These are phyloP conservation scores for Tanytarsus gracilentus DNA, from an alignment of 2,888 invertebrate species.

Conservation along the genomic window DNA sequence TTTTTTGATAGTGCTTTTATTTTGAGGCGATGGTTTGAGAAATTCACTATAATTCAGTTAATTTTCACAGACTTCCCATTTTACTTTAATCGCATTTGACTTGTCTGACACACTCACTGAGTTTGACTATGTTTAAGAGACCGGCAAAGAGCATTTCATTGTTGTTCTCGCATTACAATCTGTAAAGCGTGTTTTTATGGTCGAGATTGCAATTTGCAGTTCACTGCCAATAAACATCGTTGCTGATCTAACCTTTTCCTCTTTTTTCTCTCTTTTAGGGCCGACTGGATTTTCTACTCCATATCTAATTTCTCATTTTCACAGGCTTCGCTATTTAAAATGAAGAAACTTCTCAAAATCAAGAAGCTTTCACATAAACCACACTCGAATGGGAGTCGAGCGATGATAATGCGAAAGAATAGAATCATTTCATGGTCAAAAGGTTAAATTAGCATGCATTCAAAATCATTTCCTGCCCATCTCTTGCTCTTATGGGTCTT, in stretches of 20 bases:
- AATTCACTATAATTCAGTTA: not conserved
- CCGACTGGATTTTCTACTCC: not conserved
- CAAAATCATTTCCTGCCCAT: conserved; percentile 1
- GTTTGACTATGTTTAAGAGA: too few relatives aligned
- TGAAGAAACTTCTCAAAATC: too few relatives aligned
- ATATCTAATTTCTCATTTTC: not conserved
- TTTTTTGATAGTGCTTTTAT: too few relatives aligned
- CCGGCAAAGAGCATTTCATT: conserved; percentile 9
- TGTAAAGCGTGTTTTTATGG: not conserved
- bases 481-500: not conserved
- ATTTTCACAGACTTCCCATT: conserved; percentile 7
- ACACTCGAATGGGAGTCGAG: not conserved
- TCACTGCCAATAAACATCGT: not conserved
- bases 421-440: conserved; percentile 1
- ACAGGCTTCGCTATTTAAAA: too few relatives aligned
- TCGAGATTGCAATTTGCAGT: conserved; percentile 14
- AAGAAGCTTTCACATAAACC: not conserved
- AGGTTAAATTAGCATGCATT: conserved; percentile 15
- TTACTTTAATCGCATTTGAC: conserved; percentile 5
- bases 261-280: not conserved
- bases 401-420: not conserved
- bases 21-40: too few relatives aligned
- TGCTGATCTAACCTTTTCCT: conserved; percentile 4
- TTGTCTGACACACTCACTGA: conserved; percentile 9
- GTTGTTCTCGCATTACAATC: conserved; percentile 4